These are phyloP conservation scores for Emydura subglobosa DNA, from an alignment of 2,113 vertebrate species.

Conservation along the genomic window DNA sequence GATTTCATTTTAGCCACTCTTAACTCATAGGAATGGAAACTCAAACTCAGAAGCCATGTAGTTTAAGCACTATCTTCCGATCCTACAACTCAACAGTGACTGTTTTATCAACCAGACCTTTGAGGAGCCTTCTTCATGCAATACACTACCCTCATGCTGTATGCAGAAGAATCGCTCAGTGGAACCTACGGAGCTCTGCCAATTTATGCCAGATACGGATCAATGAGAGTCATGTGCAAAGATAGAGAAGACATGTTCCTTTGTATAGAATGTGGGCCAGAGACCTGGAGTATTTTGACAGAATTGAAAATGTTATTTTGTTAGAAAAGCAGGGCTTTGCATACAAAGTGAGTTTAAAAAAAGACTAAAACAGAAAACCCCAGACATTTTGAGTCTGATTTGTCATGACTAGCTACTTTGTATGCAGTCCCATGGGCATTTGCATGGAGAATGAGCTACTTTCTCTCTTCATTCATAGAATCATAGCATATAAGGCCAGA, in stretches of 20 bases:
- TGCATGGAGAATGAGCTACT: fast-evolving
- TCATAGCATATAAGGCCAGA: background rate
- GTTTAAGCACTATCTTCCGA: background rate
- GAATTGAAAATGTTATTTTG: background rate
- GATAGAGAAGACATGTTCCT: background rate
- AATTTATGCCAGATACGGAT: background rate
- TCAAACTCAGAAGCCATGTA: fast-evolving
- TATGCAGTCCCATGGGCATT: fast-evolving
- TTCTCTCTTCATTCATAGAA: background rate
- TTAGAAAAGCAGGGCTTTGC: background rate
- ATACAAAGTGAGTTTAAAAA: background rate
- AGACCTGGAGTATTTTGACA: background rate
- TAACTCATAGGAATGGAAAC: fast-evolving
- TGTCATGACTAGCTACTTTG: background rate
- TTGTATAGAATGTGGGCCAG: background rate
- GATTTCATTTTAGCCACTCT: background rate
- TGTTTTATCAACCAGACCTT: background rate
- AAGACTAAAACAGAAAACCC: too few species aligned
- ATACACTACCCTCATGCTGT: too few species aligned
- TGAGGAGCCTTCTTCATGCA: too few species aligned
- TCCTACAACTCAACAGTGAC: background rate
- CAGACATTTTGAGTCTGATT: background rate
- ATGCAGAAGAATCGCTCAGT: too few species aligned
- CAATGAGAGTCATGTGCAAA: fast-evolving
- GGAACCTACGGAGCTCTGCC: background rate